A percentile compares a stretch with the other conserved stretches of the same genome.
Evolutionary conservation across 2,888 invertebrate genomes (phyloP).

Genomic region (Folsomia candida): DNA sequence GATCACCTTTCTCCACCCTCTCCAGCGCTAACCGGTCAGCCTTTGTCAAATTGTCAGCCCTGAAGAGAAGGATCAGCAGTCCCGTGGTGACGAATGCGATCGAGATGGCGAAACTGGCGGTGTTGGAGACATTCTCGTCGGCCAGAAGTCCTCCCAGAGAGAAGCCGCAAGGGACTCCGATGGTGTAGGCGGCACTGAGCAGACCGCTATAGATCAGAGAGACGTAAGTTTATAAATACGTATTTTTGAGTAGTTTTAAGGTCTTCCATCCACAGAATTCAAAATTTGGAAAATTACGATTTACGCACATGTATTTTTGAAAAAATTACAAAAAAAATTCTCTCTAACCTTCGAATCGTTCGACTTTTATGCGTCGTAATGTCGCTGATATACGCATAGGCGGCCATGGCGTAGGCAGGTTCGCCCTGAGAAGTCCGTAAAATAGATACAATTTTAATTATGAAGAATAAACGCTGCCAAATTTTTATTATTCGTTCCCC

Average conservation of each 20-base stretch:
- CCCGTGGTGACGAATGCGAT: conserved; percentile 12
- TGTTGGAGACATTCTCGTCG: conserved; percentile 11
- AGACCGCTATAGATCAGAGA: too few species aligned
- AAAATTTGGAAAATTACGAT: too few species aligned
- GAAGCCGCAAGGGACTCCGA: conserved; percentile 43
- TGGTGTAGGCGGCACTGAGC: conserved; percentile 51
- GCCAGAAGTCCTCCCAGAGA: conserved; percentile 41
- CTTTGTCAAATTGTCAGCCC: conserved; percentile 20
- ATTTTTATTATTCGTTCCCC: background rate
- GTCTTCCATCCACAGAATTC: too few species aligned
- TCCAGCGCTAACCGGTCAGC: background rate
- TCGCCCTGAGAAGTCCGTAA: conserved; percentile 6
- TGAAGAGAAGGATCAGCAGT: conserved; percentile 18
- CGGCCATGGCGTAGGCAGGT: conserved; percentile 46
- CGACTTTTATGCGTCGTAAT: conserved; percentile 59
- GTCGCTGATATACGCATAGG: conserved; percentile 47
- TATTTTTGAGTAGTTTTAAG: too few species aligned
- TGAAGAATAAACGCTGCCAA: too few species aligned
- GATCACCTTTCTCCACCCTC: too few species aligned
- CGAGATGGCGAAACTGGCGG: conserved; percentile 26
- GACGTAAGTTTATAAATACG: too few species aligned
- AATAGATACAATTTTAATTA: background rate
- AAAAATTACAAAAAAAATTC: too few species aligned
- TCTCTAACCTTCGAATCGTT: conserved; percentile 63
- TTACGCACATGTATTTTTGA: too few species aligned